Percentiles rank a stretch among this genome's conserved stretches.
Evolutionary conservation across 2,888 invertebrate genomes (phyloP).

Genomic region (Drosophila atripex): DNA sequence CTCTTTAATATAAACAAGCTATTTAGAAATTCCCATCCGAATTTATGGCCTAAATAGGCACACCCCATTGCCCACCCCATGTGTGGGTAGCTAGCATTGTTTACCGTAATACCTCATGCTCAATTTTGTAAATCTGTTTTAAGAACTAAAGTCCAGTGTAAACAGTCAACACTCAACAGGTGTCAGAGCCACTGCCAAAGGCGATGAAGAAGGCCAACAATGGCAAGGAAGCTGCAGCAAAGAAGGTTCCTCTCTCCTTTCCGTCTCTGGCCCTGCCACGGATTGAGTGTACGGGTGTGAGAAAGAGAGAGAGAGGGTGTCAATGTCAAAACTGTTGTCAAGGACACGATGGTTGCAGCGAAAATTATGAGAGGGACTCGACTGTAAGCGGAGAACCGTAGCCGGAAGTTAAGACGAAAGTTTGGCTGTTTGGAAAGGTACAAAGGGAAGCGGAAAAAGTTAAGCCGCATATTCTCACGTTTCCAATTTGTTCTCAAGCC

Average conservation of each 20-base stretch:
- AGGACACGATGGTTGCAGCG: slow-evolving; percentile 31
- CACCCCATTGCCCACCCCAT: background rate
- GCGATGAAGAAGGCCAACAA: slow-evolving; percentile 24
- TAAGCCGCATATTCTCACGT: slow-evolving; percentile 4
- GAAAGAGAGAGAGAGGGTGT: background rate
- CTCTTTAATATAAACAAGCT: background rate
- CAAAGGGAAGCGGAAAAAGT: slow-evolving; percentile 27
- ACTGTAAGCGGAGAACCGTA: slow-evolving; percentile 12
- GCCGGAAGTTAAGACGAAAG: slow-evolving; percentile 23
- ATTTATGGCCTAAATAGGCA: background rate
- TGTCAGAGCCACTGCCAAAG: slow-evolving; percentile 21
- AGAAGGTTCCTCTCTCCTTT: slow-evolving; percentile 10
- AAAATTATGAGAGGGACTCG: slow-evolving; percentile 10
- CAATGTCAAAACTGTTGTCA: slow-evolving; percentile 50
- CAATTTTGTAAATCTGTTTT: slow-evolving; percentile 18
- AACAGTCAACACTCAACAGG: slow-evolving; percentile 28
- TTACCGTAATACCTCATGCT: slow-evolving; percentile 14
- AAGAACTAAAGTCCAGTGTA: slow-evolving; percentile 18
- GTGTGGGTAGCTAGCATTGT: background rate
- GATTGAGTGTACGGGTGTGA: background rate
- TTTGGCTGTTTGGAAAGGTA: slow-evolving; percentile 13
- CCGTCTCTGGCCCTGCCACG: background rate
- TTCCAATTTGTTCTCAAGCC: slow-evolving; percentile 14
- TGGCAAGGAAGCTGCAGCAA: slow-evolving; percentile 34
- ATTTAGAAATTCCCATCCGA: background rate